These are phyloP conservation scores for Galemys pyrenaicus DNA, from an alignment of 2,113 vertebrate genomes.

Conservation along the genomic window DNA sequence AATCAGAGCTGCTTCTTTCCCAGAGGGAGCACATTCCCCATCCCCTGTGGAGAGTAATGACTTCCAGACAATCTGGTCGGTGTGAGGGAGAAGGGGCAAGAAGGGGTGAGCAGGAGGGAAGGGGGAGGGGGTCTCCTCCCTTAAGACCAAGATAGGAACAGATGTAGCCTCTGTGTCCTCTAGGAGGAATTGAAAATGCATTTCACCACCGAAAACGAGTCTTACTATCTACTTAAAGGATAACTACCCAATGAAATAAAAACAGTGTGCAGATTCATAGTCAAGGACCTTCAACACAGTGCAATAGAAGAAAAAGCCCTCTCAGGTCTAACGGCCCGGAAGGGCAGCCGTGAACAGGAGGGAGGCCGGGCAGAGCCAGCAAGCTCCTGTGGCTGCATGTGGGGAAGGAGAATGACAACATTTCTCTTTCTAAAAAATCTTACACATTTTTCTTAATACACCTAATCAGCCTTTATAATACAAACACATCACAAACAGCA, in stretches of 20 bases:
- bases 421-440: neutral
- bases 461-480: neutral
- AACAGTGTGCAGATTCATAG: neutral
- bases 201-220: neutral
- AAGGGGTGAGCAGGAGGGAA: neutral
- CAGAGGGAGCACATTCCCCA: neutral
- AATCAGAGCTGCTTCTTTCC: neutral
- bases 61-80: conserved; percentile 19
- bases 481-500: neutral
- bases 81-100: neutral
- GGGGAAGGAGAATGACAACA: rapidly evolving
- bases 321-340: neutral
- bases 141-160: neutral
- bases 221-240: neutral
- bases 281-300: neutral
- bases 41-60: neutral
- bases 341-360: neutral
- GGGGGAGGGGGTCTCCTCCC: neutral
- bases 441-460: neutral
- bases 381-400: rapidly evolving
- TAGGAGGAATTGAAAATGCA: neutral
- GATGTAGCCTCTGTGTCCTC: neutral
- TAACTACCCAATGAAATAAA: neutral
- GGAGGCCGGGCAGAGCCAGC: rapidly evolving
- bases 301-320: neutral